Percentiles rank a stretch among this genome's conserved stretches.
Evolutionary conservation across 2,797 vertebrate genomes (phyloP).

Genomic region (Synaphobranchus kaupii): DNA sequence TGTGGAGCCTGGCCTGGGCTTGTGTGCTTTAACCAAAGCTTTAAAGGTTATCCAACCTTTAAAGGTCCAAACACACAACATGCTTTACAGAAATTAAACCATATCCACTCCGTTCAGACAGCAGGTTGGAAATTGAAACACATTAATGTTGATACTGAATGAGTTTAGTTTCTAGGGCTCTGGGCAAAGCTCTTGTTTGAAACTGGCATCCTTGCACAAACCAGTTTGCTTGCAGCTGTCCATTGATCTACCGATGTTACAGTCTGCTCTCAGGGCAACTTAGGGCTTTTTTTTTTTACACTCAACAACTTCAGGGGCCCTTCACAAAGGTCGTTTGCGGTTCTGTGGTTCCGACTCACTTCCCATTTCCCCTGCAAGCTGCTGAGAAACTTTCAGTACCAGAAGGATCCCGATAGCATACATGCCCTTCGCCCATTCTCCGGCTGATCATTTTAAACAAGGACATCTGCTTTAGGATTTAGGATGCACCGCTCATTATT

Average conservation of each 20-base stretch:
- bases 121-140: no score
- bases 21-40: no score
- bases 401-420: neutral
- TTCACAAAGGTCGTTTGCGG: neutral
- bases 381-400: neutral
- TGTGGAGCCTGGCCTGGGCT: no score
- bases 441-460: neutral
- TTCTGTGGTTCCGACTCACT: neutral
- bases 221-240: no score
- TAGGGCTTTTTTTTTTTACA: neutral
- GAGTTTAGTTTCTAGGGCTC: no score
- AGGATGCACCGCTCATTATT: neutral
- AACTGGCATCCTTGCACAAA: no score
- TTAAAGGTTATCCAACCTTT: no score
- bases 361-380: neutral
- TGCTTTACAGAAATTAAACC: no score
- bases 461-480: neutral
- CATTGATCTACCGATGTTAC: neutral
- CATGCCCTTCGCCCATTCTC: neutral
- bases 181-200: no score
- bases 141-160: no score
- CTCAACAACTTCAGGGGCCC: neutral
- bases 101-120: no score
- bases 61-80: no score
- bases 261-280: neutral